Percentiles rank a stretch among this genome's conserved stretches.
Conservation (phyloP, 2,888 invertebrate species). For the Synanthedon formicaeformis region DNA sequence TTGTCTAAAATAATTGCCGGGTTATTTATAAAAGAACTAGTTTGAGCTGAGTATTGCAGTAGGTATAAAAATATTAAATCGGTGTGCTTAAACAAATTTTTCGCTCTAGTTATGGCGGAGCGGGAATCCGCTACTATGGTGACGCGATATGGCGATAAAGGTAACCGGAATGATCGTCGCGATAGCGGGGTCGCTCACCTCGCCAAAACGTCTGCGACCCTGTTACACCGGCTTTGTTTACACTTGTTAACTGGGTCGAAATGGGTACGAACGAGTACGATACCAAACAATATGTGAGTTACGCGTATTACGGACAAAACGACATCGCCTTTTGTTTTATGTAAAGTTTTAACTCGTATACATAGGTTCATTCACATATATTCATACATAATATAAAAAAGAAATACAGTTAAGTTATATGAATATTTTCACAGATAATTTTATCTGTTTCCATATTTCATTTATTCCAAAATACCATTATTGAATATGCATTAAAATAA, state of each 20-base stretch:
- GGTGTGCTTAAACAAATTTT: slow-evolving; percentile 31
- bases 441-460: background rate
- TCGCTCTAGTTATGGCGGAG: slow-evolving; percentile 31
- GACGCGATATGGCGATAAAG: slow-evolving; percentile 30
- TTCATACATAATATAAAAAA: background rate
- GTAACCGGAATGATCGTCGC: slow-evolving; percentile 47
- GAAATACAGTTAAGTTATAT: background rate
- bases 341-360: background rate
- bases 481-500: too few relatives aligned
- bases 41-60: too few relatives aligned
- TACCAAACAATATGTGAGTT: slow-evolving; percentile 4
- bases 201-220: slow-evolving; percentile 49
- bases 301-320: background rate
- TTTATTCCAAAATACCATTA: background rate
- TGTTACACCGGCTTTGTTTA: slow-evolving; percentile 44
- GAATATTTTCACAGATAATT: background rate
- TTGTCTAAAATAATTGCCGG: too few relatives aligned
- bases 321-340: background rate
- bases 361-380: background rate
- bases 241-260: slow-evolving; percentile 37
- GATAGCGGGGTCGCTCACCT: slow-evolving; percentile 58
- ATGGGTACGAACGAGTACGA: slow-evolving; percentile 2
- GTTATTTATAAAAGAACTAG: too few relatives aligned
- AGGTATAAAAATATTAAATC: slow-evolving; percentile 7
- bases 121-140: slow-evolving; percentile 14